phyloP scores from a whole-genome alignment of 2,888 invertebrate species.

The Aporophyla nigra region DNA sequence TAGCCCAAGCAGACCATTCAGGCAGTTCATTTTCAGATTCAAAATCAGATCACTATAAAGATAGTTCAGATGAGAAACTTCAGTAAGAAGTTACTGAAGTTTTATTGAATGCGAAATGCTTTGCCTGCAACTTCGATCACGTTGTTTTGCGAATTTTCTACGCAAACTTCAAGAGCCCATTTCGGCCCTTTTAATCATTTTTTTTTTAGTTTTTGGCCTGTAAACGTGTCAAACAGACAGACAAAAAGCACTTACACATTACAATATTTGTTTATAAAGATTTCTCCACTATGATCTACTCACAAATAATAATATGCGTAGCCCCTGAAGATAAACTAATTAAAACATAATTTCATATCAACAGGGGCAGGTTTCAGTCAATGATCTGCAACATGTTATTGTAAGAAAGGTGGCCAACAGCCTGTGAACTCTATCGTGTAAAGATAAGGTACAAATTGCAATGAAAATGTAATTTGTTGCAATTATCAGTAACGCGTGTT shows the following conservation, averaged over 20 bases:
- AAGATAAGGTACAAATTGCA: slow-evolving; percentile 22
- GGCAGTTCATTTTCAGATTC: background rate
- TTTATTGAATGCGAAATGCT: background rate
- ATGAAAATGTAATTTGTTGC: slow-evolving; percentile 7
- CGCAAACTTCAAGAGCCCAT: background rate
- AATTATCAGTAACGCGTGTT: slow-evolving; percentile 64
- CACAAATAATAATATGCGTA: slow-evolving; percentile 31
- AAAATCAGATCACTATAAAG: background rate
- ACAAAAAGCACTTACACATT: background rate
- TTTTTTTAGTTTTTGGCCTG: background rate
- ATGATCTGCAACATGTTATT: slow-evolving; percentile 72
- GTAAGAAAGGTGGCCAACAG: slow-evolving; percentile 41
- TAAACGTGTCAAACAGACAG: background rate
- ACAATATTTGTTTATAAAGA: background rate
- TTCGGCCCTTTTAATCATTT: background rate
- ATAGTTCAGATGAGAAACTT: too few relatives aligned
- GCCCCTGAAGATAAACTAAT: slow-evolving; percentile 55
- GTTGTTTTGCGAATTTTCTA: background rate
- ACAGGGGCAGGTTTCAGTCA: slow-evolving; percentile 75
- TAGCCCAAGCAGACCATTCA: background rate
- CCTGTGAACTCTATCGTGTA: background rate
- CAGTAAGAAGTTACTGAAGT: background rate
- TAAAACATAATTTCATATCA: slow-evolving; percentile 62
- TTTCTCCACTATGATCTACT: background rate
- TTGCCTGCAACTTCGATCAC: background rate